Conservation (phyloP, 2,888 invertebrate species). For the Drosophila parthenogenetica region DNA sequence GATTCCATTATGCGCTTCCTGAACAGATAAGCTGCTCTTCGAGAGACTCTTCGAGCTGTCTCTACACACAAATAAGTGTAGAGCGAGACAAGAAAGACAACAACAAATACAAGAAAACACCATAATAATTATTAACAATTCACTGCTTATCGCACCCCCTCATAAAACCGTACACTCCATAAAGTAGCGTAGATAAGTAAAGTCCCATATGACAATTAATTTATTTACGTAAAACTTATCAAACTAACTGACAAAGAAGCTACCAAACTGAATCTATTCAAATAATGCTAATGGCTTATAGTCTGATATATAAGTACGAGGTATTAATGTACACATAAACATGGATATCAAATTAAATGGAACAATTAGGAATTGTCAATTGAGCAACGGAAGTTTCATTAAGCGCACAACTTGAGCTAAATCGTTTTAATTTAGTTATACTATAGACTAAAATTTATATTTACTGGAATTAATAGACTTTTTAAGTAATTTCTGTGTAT, state of each 20-base stretch:
- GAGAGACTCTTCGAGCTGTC: constrained; percentile 20
- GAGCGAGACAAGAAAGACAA: constrained; percentile 21
- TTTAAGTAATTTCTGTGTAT: not conserved
- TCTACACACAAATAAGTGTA: constrained; percentile 31
- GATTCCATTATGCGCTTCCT: constrained; percentile 27
- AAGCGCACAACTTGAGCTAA: not conserved
- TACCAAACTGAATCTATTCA: constrained; percentile 15
- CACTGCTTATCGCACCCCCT: constrained; percentile 43
- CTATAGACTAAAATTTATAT: not conserved
- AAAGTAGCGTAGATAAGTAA: constrained; percentile 36
- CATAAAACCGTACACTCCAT: constrained; percentile 7
- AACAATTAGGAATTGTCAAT: constrained; percentile 9
- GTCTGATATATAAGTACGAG: too few relatives aligned
- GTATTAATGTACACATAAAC: not conserved
- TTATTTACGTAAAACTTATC: constrained; percentile 57
- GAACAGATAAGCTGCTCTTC: constrained; percentile 39
- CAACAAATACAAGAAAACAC: constrained; percentile 12
- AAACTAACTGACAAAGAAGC: constrained; percentile 35
- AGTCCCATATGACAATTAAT: constrained; percentile 53
- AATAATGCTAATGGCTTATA: constrained; percentile 12
- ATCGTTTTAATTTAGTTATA: not conserved
- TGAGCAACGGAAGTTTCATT: constrained; percentile 7
- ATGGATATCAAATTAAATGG: not conserved
- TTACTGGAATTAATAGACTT: not conserved
- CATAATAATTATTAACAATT: constrained; percentile 25